A percentile compares a stretch with the other conserved stretches of the same genome.
Conservation (phyloP, 92 coral and sea anemone genomes). For the Epizoanthus stellaris region DNA sequence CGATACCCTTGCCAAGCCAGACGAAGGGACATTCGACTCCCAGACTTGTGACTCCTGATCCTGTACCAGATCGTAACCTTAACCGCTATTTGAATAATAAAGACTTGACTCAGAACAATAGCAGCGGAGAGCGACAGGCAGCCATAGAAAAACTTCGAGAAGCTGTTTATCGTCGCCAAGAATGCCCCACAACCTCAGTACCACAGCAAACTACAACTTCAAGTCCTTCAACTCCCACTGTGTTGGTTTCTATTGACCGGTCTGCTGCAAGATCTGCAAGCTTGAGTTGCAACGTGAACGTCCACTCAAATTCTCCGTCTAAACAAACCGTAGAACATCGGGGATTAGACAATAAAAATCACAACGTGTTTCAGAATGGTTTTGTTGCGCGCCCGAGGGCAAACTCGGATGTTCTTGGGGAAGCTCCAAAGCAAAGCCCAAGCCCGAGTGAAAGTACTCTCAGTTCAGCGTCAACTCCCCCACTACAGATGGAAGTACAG, state of each 20-base stretch:
- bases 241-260: slow-evolving; percentile 1
- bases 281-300: background rate
- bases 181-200: background rate
- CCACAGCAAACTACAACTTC: background rate
- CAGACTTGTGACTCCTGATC: slow-evolving; percentile 11
- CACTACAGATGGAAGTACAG: background rate
- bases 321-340: slow-evolving; percentile 7
- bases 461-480: background rate
- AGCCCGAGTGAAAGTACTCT: slow-evolving; percentile 22
- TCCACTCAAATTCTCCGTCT: background rate
- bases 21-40: slow-evolving; percentile 16
- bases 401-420: background rate
- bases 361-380: slow-evolving; percentile 14
- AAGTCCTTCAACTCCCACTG: background rate
- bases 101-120: slow-evolving; percentile 17
- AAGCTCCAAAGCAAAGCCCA: background rate
- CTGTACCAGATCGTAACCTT: slow-evolving; percentile 16
- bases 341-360: slow-evolving; percentile 21
- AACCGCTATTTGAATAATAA: slow-evolving; percentile 41
- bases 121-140: slow-evolving; percentile 25
- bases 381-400: slow-evolving; percentile 19
- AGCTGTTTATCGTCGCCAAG: slow-evolving; percentile 25
- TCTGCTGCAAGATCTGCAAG: slow-evolving; percentile 5
- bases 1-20: slow-evolving; percentile 6
- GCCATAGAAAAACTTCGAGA: slow-evolving; percentile 13